A percentile compares a stretch with the other conserved stretches of the same genome.
Conservation (phyloP, 2,797 vertebrate genomes). For the Lemur catta region DNA sequence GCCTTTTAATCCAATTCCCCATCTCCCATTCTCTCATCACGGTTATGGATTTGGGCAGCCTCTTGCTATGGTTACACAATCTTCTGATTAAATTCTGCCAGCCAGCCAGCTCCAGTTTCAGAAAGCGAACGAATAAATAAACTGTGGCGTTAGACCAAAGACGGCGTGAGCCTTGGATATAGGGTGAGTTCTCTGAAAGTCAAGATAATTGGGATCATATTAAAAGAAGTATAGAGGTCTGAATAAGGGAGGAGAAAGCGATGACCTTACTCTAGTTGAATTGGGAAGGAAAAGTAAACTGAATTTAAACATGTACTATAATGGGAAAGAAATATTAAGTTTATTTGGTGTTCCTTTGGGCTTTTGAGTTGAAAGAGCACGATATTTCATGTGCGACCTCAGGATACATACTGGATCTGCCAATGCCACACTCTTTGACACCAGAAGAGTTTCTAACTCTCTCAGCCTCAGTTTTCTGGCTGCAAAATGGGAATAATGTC, state of each 20-base stretch:
- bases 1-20: slow-evolving; percentile 47
- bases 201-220: background rate
- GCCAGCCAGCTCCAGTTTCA: slow-evolving; percentile 41
- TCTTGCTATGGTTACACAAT: slow-evolving; percentile 47
- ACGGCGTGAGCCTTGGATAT: background rate
- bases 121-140: slow-evolving; percentile 48
- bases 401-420: no score
- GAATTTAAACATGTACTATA: background rate
- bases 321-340: background rate
- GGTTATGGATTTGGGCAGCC: slow-evolving; percentile 57
- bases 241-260: background rate
- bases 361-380: background rate
- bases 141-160: background rate
- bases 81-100: slow-evolving; percentile 66
- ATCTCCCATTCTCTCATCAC: slow-evolving; percentile 27
- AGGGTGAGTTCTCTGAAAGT: slow-evolving; percentile 6
- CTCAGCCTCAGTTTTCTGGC: background rate
- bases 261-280: background rate
- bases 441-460: background rate
- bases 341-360: background rate
- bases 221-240: background rate
- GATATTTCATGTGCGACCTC: background rate
- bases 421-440: background rate
- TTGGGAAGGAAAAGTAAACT: background rate
- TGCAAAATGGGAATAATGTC: background rate